Percentiles rank a stretch among this genome's conserved stretches.
Evolutionary conservation across 2,797 vertebrate genomes (phyloP).

Genomic region (Helicolenus hilgendorfi): DNA sequence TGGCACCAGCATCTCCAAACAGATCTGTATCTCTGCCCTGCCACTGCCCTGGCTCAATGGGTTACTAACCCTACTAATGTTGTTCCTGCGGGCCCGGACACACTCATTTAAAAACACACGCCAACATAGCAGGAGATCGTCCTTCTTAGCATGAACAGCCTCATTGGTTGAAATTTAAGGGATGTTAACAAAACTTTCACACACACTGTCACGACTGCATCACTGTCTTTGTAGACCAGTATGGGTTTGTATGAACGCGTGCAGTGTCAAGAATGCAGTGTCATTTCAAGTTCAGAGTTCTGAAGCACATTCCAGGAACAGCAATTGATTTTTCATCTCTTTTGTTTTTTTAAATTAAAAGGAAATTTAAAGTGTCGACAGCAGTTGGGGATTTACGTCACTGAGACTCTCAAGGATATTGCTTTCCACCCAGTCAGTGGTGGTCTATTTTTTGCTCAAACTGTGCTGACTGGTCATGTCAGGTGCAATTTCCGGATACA

Average conservation of each 20-base stretch:
- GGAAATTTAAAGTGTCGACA: slow-evolving; percentile 27
- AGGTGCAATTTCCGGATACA: not conserved
- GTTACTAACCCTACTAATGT: slow-evolving; percentile 27
- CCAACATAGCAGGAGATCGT: not conserved
- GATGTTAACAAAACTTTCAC: not conserved
- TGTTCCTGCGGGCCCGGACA: slow-evolving; percentile 25
- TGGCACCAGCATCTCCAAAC: slow-evolving; percentile 52
- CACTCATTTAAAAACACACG: slow-evolving; percentile 8
- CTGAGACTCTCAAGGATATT: slow-evolving; percentile 30
- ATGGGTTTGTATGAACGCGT: not conserved
- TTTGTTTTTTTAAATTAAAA: not conserved
- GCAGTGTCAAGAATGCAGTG: not conserved
- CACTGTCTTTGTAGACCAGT: not conserved
- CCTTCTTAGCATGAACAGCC: slow-evolving; percentile 6
- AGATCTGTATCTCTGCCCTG: slow-evolving; percentile 55
- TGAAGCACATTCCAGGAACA: not conserved
- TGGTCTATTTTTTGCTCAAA: not conserved
- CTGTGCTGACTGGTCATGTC: not conserved
- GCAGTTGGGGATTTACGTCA: slow-evolving; percentile 12
- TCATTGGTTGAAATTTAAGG: not conserved
- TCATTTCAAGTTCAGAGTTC: not conserved
- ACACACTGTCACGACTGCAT: not conserved
- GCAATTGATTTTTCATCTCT: not conserved
- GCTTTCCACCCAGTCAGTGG: not conserved
- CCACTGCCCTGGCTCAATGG: not conserved